These are phyloP conservation scores for Semotilus atromaculatus DNA, from an alignment of 2,797 vertebrate genomes.

Conservation along the genomic window DNA sequence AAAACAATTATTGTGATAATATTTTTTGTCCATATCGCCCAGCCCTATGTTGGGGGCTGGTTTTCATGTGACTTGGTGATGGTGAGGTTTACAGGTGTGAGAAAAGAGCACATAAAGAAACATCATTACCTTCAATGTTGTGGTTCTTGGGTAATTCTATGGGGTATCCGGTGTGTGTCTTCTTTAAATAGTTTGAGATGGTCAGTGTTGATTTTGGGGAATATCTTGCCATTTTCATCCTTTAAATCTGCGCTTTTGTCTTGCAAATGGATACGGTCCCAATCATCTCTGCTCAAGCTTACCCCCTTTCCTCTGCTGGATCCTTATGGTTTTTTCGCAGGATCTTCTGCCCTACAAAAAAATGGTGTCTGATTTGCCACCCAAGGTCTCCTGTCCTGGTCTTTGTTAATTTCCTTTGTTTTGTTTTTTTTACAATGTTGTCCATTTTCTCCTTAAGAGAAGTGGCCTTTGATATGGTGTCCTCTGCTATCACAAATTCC, in stretches of 20 bases:
- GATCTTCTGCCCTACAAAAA: not conserved
- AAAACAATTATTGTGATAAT: no score
- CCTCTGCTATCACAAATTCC: not conserved
- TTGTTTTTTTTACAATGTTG: not conserved
- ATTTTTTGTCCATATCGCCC: no score
- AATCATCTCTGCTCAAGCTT: not conserved
- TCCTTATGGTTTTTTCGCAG: not conserved
- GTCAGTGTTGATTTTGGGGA: not conserved
- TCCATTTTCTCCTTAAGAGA: not conserved
- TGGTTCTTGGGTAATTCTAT: not conserved
- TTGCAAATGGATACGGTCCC: not conserved
- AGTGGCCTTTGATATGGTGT: not conserved
- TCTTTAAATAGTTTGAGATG: not conserved
- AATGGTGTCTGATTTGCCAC: not conserved
- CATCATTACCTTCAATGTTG: no score
- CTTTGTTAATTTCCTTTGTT: not conserved
- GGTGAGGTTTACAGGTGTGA: no score
- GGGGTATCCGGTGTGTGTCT: no score
- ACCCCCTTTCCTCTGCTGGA: not conserved
- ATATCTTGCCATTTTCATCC: not conserved
- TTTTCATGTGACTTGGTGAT: no score
- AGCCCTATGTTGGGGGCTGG: no score
- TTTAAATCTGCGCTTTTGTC: not conserved
- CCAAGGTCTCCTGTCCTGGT: not conserved
- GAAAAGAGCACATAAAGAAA: no score